Base-by-base conservation (phyloP, 2,113 vertebrate genomes). In the Pachyramphus minor region DNA sequence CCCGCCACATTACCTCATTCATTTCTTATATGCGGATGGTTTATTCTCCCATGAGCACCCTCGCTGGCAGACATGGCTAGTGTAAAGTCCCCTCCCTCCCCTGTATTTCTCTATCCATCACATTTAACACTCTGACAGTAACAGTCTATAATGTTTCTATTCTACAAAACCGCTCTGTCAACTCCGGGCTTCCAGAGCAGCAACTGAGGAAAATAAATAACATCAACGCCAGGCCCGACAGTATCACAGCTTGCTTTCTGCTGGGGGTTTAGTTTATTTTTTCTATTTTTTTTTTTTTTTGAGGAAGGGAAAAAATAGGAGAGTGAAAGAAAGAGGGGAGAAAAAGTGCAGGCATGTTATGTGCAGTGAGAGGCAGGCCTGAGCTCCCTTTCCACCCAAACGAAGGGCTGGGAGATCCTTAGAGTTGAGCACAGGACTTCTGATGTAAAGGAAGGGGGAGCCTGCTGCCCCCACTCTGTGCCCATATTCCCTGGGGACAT, bases 141-240 rank as follows among this genome's bases (percentile, higher is more conserved):
- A 99, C 99, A 99, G 99, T 99, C 99, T 99, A 99, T 99, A 99
- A 99, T 99, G 99, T 99, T 99, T 99, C 99, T 99, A 99, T 99
- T 99, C 99, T 99, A 99, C 99, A 99, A 99, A 99, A 99, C 99
- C 99, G 99, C 99, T 99, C 99, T 99, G 99, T 99, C 99, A 99
- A 99, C 98, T 99, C 98, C 86, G 74, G 98, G 99, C 99, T 98
- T 99, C 98, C 98, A 98, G 99, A 98, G 99, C 98, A 98, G 98
- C 98, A 98, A 98, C 98, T 99, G 99, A 99, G 98, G 99, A 99
- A 99, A 99, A 99, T 99, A 99, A 99, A 99, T 99, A 99, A 99
- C 98, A 98, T 98, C 98, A 98, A 98, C 95, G 97, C 98, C 97
- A 96, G 97, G 98, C 98, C 98, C 98, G 97, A 98, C 98, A 98